Conservation (phyloP, 2,797 vertebrate genomes). For the Danionella dracula region DNA sequence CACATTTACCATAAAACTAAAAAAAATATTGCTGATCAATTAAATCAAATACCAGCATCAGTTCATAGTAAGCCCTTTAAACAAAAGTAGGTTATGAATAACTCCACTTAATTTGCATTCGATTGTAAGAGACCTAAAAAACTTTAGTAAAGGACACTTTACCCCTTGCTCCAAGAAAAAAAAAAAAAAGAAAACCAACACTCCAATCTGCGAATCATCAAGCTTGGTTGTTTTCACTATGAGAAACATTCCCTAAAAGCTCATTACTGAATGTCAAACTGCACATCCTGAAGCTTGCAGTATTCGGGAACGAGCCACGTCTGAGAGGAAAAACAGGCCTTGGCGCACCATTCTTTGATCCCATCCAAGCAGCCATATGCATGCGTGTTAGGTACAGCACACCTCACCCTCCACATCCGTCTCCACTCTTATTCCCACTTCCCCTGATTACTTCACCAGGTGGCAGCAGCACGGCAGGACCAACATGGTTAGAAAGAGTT, state of each 20-base stretch:
- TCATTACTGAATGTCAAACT: slow-evolving; percentile 17
- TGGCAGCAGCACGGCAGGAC: slow-evolving; percentile 5
- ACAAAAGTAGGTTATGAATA: neutral
- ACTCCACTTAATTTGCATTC: slow-evolving; percentile 7
- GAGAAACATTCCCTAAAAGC: slow-evolving; percentile 8
- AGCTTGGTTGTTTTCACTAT: slow-evolving; percentile 15
- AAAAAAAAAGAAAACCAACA: slow-evolving; percentile 13
- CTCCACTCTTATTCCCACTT: slow-evolving; percentile 9
- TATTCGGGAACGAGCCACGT: slow-evolving; percentile 1
- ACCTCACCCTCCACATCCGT: slow-evolving; percentile 8
- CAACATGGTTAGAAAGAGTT: neutral
- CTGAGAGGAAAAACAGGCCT: slow-evolving; percentile 23
- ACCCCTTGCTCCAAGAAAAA: too few relatives aligned
- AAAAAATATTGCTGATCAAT: too few relatives aligned
- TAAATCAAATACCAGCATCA: neutral
- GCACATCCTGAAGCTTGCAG: slow-evolving; percentile 5
- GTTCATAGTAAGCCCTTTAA: neutral
- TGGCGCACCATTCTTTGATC: slow-evolving; percentile 26
- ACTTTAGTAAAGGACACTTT: too few relatives aligned
- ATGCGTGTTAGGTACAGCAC: slow-evolving; percentile 23
- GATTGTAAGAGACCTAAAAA: too few relatives aligned
- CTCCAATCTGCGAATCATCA: neutral
- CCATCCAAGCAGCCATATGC: slow-evolving; percentile 12
- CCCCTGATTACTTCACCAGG: slow-evolving; percentile 28
- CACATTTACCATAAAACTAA: too few relatives aligned